Evolutionary conservation across 2,113 vertebrate genomes (phyloP).

Genomic region (Vulpes ferrilata): DNA sequence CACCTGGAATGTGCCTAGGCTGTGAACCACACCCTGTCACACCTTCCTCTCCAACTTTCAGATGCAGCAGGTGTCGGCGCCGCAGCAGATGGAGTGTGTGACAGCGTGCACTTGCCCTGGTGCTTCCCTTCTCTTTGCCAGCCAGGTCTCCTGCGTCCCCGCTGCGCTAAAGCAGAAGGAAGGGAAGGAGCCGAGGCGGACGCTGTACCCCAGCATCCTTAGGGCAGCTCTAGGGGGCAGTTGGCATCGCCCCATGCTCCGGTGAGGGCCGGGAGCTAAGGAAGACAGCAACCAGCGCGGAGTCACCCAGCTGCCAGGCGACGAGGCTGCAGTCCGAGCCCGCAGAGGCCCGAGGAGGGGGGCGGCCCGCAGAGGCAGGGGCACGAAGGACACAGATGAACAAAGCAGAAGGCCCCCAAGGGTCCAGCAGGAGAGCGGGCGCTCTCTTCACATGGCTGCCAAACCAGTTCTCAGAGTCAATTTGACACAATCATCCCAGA

Average conservation of each 20-base stretch:
- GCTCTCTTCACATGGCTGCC: rapidly evolving
- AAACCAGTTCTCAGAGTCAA: background rate
- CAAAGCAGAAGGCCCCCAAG: background rate
- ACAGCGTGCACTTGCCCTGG: background rate
- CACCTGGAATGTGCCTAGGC: background rate
- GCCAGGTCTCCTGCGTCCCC: background rate
- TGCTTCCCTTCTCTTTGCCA: background rate
- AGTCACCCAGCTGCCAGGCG: background rate
- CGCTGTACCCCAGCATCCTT: background rate
- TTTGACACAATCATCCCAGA: background rate
- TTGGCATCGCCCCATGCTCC: background rate
- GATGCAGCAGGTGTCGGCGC: background rate
- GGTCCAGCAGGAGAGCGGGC: rapidly evolving
- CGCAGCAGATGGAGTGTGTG: rapidly evolving
- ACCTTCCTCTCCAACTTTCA: background rate
- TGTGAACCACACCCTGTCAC: rapidly evolving
- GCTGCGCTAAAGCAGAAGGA: rapidly evolving
- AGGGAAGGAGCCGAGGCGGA: background rate
- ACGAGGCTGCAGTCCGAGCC: background rate
- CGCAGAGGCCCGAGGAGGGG: background rate
- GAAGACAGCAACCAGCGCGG: background rate
- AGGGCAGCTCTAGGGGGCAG: background rate
- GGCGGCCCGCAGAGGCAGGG: rapidly evolving
- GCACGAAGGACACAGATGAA: background rate
- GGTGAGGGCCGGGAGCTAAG: background rate